Evolutionary conservation across 2,888 invertebrate species (phyloP).

Genomic region (Lymantria monacha): DNA sequence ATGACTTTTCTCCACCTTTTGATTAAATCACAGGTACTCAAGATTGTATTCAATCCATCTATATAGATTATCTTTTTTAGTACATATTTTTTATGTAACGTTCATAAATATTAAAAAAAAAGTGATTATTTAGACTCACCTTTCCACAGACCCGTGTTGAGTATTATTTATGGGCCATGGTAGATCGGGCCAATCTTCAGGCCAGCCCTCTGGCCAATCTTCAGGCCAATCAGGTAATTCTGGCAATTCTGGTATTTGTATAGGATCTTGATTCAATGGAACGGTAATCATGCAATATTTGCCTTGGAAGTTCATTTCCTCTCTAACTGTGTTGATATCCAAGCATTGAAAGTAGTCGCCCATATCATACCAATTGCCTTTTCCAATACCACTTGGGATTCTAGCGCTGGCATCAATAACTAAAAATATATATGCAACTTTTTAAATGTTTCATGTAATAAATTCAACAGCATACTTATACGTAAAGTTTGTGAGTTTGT

Average conservation of each 20-base stretch:
- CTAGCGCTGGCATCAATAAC: slow-evolving; percentile 70
- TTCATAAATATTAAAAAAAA: too few species aligned
- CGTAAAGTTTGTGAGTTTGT: background rate
- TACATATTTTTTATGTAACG: too few species aligned
- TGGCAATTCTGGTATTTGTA: slow-evolving; percentile 22
- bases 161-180: slow-evolving; percentile 21
- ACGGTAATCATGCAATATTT: slow-evolving; percentile 63
- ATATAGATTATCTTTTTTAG: too few species aligned
- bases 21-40: too few species aligned
- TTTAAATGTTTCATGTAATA: background rate
- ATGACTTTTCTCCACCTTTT: too few species aligned
- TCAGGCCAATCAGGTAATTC: slow-evolving; percentile 7
- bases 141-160: background rate
- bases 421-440: slow-evolving; percentile 27
- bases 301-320: slow-evolving; percentile 53
- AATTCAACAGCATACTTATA: background rate
- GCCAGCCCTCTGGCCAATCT: background rate
- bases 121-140: slow-evolving; percentile 1
- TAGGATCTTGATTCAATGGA: slow-evolving; percentile 36
- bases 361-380: slow-evolving; percentile 59
- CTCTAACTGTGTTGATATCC: slow-evolving; percentile 30
- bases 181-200: slow-evolving; percentile 10
- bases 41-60: too few species aligned
- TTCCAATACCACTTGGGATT: slow-evolving; percentile 58
- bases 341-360: slow-evolving; percentile 65